A percentile compares a stretch with the other conserved stretches of the same genome.
phyloP scores from a whole-genome alignment of 2,113 vertebrate species.

The Lota lota region DNA sequence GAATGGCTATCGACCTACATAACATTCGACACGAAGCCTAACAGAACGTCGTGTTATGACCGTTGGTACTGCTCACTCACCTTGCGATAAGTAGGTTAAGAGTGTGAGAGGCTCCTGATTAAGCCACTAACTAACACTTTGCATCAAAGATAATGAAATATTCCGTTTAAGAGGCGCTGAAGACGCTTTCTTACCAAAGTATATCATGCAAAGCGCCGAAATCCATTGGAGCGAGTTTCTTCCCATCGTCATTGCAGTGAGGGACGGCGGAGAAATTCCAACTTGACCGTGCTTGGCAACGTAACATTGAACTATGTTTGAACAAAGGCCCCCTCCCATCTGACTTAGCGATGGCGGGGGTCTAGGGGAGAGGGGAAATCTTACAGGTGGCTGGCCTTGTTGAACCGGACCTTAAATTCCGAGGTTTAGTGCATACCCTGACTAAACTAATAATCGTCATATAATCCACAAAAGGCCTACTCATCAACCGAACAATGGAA shows the following conservation, averaged over 20 bases:
- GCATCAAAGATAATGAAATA: too few species aligned
- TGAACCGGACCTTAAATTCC: neutral
- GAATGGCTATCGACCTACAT: too few species aligned
- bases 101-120: too few species aligned
- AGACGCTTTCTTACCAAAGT: constrained; percentile 58
- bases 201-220: constrained; percentile 57
- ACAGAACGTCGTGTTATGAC: too few species aligned
- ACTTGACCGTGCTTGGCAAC: constrained; percentile 71
- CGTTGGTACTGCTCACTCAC: too few species aligned
- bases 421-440: constrained; percentile 9
- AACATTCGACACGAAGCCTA: too few species aligned
- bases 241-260: constrained; percentile 59
- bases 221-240: constrained; percentile 55
- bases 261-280: constrained; percentile 47
- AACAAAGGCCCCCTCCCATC: constrained; percentile 72
- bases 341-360: constrained; percentile 58
- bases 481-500: too few species aligned
- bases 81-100: too few species aligned
- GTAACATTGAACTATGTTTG: constrained; percentile 68
- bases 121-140: too few species aligned
- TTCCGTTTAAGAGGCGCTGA: too few species aligned
- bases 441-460: neutral
- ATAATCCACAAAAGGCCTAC: neutral
- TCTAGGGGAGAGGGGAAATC: constrained; percentile 50
- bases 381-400: constrained; percentile 53